Evolutionary conservation across 2,113 vertebrate species (phyloP).

Genomic region (Herpetotheres cachinnans): DNA sequence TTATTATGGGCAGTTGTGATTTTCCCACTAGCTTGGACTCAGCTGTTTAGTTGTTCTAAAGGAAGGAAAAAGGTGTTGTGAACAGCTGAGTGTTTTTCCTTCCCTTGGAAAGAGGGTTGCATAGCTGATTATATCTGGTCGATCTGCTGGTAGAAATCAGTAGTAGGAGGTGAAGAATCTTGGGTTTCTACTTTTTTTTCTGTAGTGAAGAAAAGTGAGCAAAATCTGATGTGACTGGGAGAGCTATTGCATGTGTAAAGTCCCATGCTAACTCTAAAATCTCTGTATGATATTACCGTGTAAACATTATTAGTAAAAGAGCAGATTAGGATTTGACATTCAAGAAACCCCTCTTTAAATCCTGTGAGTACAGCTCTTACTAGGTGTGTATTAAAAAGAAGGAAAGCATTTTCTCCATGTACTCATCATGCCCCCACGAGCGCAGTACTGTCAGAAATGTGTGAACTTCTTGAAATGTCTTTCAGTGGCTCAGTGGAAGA

Average conservation of each 20-base stretch:
- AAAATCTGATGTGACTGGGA: neutral
- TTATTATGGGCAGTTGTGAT: neutral
- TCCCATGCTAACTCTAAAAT: neutral
- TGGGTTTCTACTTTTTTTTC: neutral
- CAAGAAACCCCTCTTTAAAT: neutral
- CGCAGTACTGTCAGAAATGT: neutral
- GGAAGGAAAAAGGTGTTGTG: neutral
- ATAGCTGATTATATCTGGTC: neutral
- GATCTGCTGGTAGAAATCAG: neutral
- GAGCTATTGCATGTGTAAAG: neutral
- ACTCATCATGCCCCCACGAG: neutral
- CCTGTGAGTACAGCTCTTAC: neutral
- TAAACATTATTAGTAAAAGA: neutral
- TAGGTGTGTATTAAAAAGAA: neutral
- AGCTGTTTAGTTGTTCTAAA: neutral
- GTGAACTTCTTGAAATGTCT: neutral
- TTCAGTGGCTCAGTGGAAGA: neutral
- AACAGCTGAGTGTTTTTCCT: neutral
- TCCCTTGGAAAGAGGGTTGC: neutral
- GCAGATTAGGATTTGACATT: neutral
- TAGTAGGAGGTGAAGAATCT: neutral
- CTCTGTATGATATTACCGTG: neutral
- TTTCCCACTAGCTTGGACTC: neutral
- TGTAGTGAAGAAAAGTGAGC: neutral
- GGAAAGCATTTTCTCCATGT: neutral